Base-by-base conservation (phyloP, 2,113 vertebrate species). In the Tachycineta bicolor region DNA sequence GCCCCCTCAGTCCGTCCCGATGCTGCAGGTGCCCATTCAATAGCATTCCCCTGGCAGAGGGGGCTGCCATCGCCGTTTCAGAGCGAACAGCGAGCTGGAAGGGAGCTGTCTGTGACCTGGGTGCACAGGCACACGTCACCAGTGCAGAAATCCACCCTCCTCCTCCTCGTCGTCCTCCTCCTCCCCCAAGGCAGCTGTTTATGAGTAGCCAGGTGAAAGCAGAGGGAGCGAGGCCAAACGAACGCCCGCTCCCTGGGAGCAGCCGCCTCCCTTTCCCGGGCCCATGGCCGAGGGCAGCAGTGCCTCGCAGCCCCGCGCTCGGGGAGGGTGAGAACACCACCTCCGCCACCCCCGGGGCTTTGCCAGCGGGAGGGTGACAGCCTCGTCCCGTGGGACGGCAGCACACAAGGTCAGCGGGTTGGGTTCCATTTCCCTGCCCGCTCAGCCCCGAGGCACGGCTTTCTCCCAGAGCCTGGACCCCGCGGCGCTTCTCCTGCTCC, bases 121-220 rank as follows among this genome's bases (percentile, higher is more conserved):
- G 0, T 3, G 2, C 12, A 4, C 1, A 6, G 53, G 34, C 67
- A 37, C 0, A 0, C 3, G 20, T 50, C 39, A 63, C 70, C 4
- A 0, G n/a, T 1, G 49, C 73, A 23, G 11, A 80, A 65, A 92
- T n/a, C 53, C 67, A 26, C 33, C 37, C 22, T 41, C 34, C 37
- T 90, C 8, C 37, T 81, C 31, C 23, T n/a, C n/a, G n/a, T n/a
- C n/a, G n/a, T 59, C 24, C 46, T 56, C 46, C 6, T 83, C 18
- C 6, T 23, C 53, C 43, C 60, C 83, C 1, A 0, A 11, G 81
- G 81, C 0, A 0, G 37, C 70, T 4, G 20, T 74, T 91, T 64
- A 83, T 87, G 76, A 63, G 55, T n/a, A 90, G 74, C 83, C 64
- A 62, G 79, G 44, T 85, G 83, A 70, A 34, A 50, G 22, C 17